Evolutionary conservation across 1,140 invertebrate species (phyloP).

Genomic region (Oreohelix idahoensis): DNA sequence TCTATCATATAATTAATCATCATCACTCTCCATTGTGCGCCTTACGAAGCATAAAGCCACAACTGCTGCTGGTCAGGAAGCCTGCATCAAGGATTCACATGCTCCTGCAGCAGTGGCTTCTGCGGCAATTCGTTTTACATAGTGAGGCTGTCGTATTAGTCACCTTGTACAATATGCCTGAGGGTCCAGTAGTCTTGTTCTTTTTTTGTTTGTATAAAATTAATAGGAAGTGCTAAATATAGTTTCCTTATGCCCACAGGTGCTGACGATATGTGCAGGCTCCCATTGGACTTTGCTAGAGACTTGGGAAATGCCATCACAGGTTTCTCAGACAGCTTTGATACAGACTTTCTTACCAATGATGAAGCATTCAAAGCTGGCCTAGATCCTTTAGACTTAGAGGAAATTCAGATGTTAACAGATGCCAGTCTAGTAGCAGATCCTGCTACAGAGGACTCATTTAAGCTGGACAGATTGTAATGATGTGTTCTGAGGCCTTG

Average conservation of each 20-base stretch:
- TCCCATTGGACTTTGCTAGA: slow-evolving; percentile 77
- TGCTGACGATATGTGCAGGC: slow-evolving; percentile 75
- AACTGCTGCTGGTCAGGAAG: too few relatives aligned
- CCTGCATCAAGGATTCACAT: too few relatives aligned
- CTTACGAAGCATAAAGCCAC: too few relatives aligned
- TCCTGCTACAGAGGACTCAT: slow-evolving; percentile 88
- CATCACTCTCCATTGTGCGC: too few relatives aligned
- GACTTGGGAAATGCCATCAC: slow-evolving; percentile 77
- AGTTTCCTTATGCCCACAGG: slow-evolving; percentile 63
- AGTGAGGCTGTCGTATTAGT: too few relatives aligned
- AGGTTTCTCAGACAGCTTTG: slow-evolving; percentile 76
- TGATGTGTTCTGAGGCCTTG: background rate
- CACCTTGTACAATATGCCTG: too few relatives aligned
- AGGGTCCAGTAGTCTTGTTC: too few relatives aligned
- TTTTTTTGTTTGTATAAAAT: too few relatives aligned
- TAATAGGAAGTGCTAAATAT: too few relatives aligned
- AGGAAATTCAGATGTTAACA: slow-evolving; percentile 89
- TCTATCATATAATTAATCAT: too few relatives aligned
- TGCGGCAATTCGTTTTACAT: too few relatives aligned
- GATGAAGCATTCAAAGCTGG: slow-evolving; percentile 82
- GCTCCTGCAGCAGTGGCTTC: too few relatives aligned
- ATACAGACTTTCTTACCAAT: slow-evolving; percentile 79
- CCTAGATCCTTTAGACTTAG: slow-evolving; percentile 84
- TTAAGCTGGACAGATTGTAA: slow-evolving; percentile 82
- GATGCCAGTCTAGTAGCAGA: slow-evolving; percentile 89